Base-by-base conservation (phyloP, 2,888 invertebrate genomes). In the Nomada lathburiana region DNA sequence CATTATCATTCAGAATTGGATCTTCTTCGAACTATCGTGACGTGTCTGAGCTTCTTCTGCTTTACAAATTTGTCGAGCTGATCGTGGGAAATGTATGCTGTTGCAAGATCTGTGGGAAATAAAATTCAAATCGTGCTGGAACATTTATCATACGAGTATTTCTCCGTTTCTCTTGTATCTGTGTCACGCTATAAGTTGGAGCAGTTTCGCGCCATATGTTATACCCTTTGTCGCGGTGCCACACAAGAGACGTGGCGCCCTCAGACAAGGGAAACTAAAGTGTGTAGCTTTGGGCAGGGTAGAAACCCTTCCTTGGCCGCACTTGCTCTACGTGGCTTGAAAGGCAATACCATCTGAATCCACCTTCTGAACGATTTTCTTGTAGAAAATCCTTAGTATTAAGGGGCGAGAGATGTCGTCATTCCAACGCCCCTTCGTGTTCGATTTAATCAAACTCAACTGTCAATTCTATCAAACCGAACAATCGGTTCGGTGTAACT, bases 211-310 rank as follows among this genome's bases (percentile, higher is more conserved):
- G 62, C 74, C 63, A 70, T 70, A 69, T 65, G 52, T 69, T 62
- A 52, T 63, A 29, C 16, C 68, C 68, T 78, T 74, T 67, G 83
- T 77, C 63, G 70, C 69, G 69, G 44, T 84, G 75, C 59, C 79
- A 65, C 9, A 72, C 73, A 67, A 83, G 76, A 79, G 77, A 87
- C 82, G 88, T 88, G 89, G 88, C 88, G 88, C 89, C 89, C 87
- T 80, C 88, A 52, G 68, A 75, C 80, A 82, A 76, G 63, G 44
- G 72, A 83, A 87, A 82, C 52, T 70, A 65, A 71, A 88, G 73
- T 76, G 80, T 62, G 60, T 59, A 59, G 47, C 82, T 80, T 64
- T 57, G 29, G 70, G 64, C 73, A 76, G 75, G 80, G 75, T 82
- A 74, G 82, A 69, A 59, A 76, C 67, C 76, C 88, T 80, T 80